Evolutionary conservation across 2,113 vertebrate species (phyloP).

Genomic region (Turnix velox): DNA sequence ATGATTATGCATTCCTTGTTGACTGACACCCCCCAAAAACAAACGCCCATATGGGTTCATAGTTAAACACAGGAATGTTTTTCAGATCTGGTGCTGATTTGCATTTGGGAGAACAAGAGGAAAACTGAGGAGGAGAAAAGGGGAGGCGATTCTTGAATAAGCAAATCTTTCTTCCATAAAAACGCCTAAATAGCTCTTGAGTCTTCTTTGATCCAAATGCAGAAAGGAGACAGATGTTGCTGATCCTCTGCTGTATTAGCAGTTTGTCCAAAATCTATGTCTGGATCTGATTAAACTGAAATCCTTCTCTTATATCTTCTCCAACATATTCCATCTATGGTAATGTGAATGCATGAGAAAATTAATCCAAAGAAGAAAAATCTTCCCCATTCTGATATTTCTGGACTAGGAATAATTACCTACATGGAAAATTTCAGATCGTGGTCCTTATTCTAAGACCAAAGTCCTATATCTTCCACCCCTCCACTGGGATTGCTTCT

Average conservation of each 20-base stretch:
- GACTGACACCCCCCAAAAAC: neutral
- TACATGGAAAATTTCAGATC: neutral
- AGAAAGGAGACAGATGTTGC: slow-evolving; percentile 27
- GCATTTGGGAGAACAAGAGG: neutral
- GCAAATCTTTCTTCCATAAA: neutral
- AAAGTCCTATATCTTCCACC: neutral
- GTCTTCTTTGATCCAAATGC: neutral
- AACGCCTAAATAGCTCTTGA: neutral
- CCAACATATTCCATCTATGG: slow-evolving; percentile 36
- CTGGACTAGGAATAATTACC: neutral
- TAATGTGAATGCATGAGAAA: neutral
- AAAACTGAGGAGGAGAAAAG: neutral
- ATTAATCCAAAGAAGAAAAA: neutral
- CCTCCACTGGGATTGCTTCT: neutral
- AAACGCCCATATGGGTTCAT: neutral
- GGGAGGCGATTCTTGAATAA: neutral
- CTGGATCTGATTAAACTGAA: slow-evolving; percentile 45
- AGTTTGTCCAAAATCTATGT: neutral
- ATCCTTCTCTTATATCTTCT: neutral
- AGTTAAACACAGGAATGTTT: neutral
- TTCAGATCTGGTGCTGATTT: neutral
- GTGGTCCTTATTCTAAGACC: neutral
- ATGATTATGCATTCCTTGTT: neutral
- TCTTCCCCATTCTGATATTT: neutral
- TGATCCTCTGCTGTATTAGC: neutral